Evolutionary conservation across 2,797 vertebrate species (phyloP), one percentile per base, ranked within the genome.

Genomic region (Tarsius wallacei): DNA sequence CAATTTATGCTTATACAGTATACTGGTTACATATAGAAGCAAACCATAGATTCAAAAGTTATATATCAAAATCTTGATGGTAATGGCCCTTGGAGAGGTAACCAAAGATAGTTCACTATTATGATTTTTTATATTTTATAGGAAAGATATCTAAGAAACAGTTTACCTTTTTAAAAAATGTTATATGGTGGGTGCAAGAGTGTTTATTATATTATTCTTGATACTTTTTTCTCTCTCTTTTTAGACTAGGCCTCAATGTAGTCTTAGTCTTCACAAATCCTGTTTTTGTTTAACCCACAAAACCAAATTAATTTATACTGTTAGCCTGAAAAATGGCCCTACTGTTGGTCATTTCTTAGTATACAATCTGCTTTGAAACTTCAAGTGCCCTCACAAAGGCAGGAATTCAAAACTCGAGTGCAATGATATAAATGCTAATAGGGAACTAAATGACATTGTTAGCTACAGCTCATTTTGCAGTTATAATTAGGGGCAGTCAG

Each of bases 401-500:
- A 90, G 53, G 36, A 90, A 91, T 93, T 95, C 47, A 73, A 85
- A 97, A 97, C 70, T 91, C 47, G 5, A 51, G 68, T 82, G 26
- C 73, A 96, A 88, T 57, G 61, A 66, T 77, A n/a, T 51, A 81
- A 97, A 91, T 95, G 64, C 15, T 82, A 96, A 98, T 74, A 64
- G 85, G 57, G 55, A 95, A 26, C 86, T n/a, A 87, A 51, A 36
- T 73, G 61, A 61, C 78, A 87, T 88, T 97, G 93, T 97, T 95
- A 96, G 89, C 76, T 96, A 96, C 70, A 94, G 91, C 89, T 95
- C 90, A 95, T 94, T 97, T 97, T 98, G 77, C 84, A 94, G 71
- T 96, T 96, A 80, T 97, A 98, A 97, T 95, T 97, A 95, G 57
- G 94, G 90, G 76, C 94, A 96, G 33, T 74, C 57, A 98, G 91